Percentiles rank a stretch among this genome's conserved stretches.
Evolutionary conservation across 2,888 invertebrate genomes (phyloP).

Genomic region (Globia sparganii): DNA sequence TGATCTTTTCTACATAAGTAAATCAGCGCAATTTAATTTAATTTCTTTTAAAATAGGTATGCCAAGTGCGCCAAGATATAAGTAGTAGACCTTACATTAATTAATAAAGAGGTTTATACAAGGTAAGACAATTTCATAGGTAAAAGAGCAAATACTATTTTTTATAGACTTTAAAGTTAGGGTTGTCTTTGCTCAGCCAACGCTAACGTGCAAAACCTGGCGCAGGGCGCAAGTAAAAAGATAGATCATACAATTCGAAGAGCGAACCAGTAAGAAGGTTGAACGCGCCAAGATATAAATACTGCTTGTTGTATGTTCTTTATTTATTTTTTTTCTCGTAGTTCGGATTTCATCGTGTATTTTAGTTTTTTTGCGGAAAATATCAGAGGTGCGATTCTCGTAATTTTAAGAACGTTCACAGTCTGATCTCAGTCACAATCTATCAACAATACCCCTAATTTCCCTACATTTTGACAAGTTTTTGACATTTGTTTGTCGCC

Average conservation of each 20-base stretch:
- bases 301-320: slow-evolving; percentile 66
- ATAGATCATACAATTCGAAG: slow-evolving; percentile 71
- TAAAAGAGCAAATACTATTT: neutral
- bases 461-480: no score
- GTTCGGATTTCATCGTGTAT: slow-evolving; percentile 8
- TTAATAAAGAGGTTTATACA: neutral
- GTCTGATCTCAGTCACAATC: no score
- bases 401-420: no score
- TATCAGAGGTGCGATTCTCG: no score
- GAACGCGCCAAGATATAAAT: slow-evolving; percentile 21
- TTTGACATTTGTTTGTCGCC: no score
- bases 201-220: slow-evolving; percentile 76
- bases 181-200: slow-evolving; percentile 62
- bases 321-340: slow-evolving; percentile 42
- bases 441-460: no score
- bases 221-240: slow-evolving; percentile 77
- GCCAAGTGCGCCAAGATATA: neutral
- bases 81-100: slow-evolving; percentile 12
- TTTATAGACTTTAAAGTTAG: slow-evolving; percentile 27
- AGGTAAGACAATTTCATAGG: slow-evolving; percentile 22
- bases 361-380: neutral
- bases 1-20: neutral
- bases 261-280: slow-evolving; percentile 3
- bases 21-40: neutral
- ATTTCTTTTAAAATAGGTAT: slow-evolving; percentile 9